Base-by-base conservation (phyloP, 2,113 vertebrate genomes). In the Menidia beryllina region DNA sequence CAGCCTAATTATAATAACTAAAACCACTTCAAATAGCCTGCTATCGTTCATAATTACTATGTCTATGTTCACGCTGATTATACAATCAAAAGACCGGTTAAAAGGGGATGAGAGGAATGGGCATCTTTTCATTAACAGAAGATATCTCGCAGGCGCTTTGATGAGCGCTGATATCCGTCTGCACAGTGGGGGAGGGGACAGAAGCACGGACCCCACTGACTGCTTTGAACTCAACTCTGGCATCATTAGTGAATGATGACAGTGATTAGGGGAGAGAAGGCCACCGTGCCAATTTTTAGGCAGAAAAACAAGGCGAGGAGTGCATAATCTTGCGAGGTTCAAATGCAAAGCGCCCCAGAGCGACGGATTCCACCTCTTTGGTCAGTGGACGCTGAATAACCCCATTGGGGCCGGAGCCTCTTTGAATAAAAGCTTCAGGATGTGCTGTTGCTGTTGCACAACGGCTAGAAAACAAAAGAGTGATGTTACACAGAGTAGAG, bases 191-290 rank as follows among this genome's bases (percentile, higher is more conserved):
- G 81, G 72, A 60, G 72, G 77, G 56, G 65, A 49, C 63, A 52
- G 67, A 14, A 9, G 78, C 64, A 10, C 9, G 45, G 79, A 63
- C 80, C 82, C 80, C 75, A 48, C 66, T 15, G 63, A 52, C 78
- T 70, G 75, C 82, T 88, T 86, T 86, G 76, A 88, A 88, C 82
- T 82, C 71, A 68, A 78, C 62, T 48, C 56, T 85, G 86, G 79
- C 77, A 79, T 84, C 83, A 77, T 84, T 84, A 86, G 75, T n/a
- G 63, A 4, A 4, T 51, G 73, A 86, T 83, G 84, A 84, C 52
- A 54, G 69, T 72, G 86, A 90, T 86, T 73, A 83, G 79, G 36
- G 65, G 62, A 58, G 77, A 69, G 69, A 43, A 63, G 64, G 60
- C 64, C 75, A 62, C 64, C 12, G 14, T 68, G 74, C 39, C 83